phyloP scores from a whole-genome alignment of 2,888 invertebrate genomes.

The Chloroclysta siterata region DNA sequence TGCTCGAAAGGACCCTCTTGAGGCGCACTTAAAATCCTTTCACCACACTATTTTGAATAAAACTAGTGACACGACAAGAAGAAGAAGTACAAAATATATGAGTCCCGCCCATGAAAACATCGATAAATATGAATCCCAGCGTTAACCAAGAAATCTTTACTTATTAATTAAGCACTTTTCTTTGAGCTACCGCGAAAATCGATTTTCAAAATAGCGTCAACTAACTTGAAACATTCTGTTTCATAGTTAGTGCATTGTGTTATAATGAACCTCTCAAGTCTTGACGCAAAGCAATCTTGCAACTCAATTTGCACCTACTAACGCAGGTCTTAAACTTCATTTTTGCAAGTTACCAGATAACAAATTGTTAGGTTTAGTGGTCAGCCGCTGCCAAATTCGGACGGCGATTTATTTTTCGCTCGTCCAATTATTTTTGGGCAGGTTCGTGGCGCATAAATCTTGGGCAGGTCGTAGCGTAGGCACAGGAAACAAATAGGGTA shows the following conservation, averaged over 20 bases:
- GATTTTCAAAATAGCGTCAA: not conserved
- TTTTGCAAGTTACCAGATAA: conserved; percentile 21
- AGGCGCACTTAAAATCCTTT: no score
- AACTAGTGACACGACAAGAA: no score
- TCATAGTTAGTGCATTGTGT: not conserved
- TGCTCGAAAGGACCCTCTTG: no score
- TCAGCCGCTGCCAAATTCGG: conserved; percentile 38
- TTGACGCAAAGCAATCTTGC: conserved; percentile 6
- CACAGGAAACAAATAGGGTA: conserved; percentile 34
- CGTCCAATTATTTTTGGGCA: conserved; percentile 82
- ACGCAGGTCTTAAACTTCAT: conserved; percentile 13
- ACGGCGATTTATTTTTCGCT: conserved; percentile 79
- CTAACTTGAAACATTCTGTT: not conserved
- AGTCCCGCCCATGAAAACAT: no score
- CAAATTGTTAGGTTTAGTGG: conserved; percentile 28
- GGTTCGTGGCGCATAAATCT: conserved; percentile 77
- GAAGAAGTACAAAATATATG: no score
- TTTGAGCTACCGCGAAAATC: not conserved
- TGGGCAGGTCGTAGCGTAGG: conserved; percentile 47
- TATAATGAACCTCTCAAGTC: not conserved
- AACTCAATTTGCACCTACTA: conserved; percentile 8
- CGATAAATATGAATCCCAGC: no score
- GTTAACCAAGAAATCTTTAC: no score
- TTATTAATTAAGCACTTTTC: no score
- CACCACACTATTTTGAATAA: no score